phyloP scores from a whole-genome alignment of 2,113 vertebrate species.

The Sturnus vulgaris region DNA sequence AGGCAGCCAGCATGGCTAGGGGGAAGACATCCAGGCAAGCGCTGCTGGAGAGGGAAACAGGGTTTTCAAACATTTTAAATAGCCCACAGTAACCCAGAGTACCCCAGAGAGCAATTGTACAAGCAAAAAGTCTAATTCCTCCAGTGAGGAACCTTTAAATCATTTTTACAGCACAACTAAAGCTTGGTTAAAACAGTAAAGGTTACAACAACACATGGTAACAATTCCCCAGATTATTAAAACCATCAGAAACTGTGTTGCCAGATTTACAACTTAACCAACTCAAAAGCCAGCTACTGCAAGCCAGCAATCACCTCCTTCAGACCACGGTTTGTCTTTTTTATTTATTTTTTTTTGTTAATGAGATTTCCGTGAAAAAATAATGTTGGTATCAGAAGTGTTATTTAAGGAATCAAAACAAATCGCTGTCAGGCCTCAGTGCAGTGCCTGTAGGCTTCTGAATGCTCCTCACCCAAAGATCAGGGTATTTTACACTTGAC shows the following conservation, averaged over 20 bases:
- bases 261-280: neutral
- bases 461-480: neutral
- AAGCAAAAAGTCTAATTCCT: neutral
- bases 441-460: neutral
- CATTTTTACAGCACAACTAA: neutral
- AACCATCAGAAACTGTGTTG: neutral
- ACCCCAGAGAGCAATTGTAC: neutral
- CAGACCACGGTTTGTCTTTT: accelerated
- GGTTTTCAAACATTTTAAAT: neutral
- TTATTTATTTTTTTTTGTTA: neutral
- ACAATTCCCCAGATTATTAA: neutral
- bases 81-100: neutral
- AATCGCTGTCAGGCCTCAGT: neutral
- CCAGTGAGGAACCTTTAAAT: neutral
- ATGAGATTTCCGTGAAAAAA: neutral
- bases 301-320: neutral
- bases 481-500: neutral
- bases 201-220: neutral
- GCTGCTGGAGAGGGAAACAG: neutral
- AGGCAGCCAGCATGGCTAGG: neutral
- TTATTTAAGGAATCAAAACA: neutral
- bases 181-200: neutral
- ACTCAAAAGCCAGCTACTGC: neutral
- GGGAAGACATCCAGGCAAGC: neutral
- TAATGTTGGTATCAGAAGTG: neutral